Conservation (phyloP, 2,888 invertebrate genomes). For the Tenthredo notha region DNA sequence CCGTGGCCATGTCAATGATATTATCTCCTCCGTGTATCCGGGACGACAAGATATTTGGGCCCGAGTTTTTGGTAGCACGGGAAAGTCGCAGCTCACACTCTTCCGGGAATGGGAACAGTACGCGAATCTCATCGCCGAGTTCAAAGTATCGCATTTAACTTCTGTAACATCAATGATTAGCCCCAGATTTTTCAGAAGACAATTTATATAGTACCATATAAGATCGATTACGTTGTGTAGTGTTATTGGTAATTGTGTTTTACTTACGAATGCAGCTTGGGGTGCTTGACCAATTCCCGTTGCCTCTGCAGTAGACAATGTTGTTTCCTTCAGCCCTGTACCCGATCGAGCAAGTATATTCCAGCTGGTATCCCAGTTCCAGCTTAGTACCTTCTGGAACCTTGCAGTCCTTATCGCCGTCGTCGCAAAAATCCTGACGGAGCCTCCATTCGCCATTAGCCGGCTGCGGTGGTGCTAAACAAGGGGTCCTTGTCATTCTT, state of each 20-base stretch:
- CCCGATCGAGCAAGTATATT: neutral
- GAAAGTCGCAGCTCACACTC: constrained; percentile 61
- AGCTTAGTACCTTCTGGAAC: neutral
- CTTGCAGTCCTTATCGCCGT: neutral
- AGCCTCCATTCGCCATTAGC: constrained; percentile 2
- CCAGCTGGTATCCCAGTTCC: neutral
- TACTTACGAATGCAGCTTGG: neutral
- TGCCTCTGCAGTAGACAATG: neutral
- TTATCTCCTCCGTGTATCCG: constrained; percentile 64
- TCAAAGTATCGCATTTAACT: neutral
- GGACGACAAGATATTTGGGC: constrained; percentile 67
- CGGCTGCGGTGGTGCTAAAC: neutral
- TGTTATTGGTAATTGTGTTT: too few relatives aligned
- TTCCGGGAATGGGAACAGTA: neutral
- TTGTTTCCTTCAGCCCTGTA: neutral
- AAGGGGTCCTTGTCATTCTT: neutral
- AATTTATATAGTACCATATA: too few relatives aligned
- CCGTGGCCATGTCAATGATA: constrained; percentile 56
- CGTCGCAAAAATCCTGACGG: neutral
- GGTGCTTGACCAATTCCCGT: neutral
- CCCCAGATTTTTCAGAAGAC: too few relatives aligned
- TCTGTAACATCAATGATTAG: neutral
- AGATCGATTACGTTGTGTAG: too few relatives aligned
- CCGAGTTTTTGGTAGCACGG: constrained; percentile 64
- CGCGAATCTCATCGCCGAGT: neutral